Conservation (phyloP, 2,113 vertebrate genomes). For the Sarotherodon lohbergeri region DNA sequence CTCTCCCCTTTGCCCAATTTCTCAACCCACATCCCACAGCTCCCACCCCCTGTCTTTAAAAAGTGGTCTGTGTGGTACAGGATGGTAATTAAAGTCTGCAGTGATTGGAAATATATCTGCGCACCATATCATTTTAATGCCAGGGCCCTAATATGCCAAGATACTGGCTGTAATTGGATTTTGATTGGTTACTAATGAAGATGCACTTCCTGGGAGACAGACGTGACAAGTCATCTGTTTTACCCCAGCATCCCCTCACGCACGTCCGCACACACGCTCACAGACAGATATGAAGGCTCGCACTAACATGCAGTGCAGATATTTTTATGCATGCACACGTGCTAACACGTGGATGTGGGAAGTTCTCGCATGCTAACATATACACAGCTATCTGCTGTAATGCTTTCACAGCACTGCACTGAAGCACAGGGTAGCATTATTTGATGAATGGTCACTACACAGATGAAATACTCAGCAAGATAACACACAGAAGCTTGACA, state of each 20-base stretch:
- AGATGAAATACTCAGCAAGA: background rate
- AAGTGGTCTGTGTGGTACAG: conserved; percentile 21
- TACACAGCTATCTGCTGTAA: background rate
- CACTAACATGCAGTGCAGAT: background rate
- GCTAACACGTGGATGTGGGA: background rate
- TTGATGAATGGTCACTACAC: background rate
- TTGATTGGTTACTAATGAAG: conserved; percentile 78
- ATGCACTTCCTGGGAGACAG: conserved; percentile 69
- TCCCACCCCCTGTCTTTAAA: conserved; percentile 7
- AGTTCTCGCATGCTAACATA: background rate
- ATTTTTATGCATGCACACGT: background rate
- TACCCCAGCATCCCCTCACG: background rate
- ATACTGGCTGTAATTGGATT: conserved; percentile 77
- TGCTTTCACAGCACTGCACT: background rate
- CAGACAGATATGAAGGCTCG: background rate
- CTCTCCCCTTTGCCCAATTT: background rate
- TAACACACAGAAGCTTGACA: background rate
- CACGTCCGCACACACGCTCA: background rate
- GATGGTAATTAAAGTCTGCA: conserved; percentile 70
- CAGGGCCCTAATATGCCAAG: conserved; percentile 68
- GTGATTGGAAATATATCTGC: conserved; percentile 72
- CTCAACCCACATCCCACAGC: background rate
- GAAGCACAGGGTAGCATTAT: background rate
- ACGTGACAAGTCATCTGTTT: conserved; percentile 69
- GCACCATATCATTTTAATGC: conserved; percentile 72